Base-by-base conservation (phyloP, 2,888 invertebrate genomes). In the Netelia fuscicornis region DNA sequence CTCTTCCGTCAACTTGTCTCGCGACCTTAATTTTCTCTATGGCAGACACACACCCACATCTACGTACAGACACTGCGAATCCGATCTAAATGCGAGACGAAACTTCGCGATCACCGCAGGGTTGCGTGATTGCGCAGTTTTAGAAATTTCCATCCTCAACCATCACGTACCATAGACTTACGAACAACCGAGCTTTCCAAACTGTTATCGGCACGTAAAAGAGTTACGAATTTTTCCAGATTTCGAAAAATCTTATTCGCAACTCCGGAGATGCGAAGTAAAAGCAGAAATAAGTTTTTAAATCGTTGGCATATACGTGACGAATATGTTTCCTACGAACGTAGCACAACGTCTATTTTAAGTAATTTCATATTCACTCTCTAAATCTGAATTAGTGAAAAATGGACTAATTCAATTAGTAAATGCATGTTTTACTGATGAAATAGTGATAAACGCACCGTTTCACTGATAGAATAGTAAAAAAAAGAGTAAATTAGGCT, bases 1-100 rank as follows among this genome's bases (percentile, higher is more conserved):
- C 79, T 83, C 75, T 83, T 80, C 65, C 84, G 80, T 68, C 79
- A 85, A 85, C 83, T 85, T 83, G 85, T 76, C 83, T 80, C 67
- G 68, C 72, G 65, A 67, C 85, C 85, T 85, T 83, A 85, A 82
- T 83, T 85, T 70, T 67, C 67, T 48, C 79, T 68, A 76, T 83
- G 72, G 78, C 71, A 54, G 74, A 62, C 54, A 81, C 56, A 48
- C 48, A 48, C 2, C 13, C 48, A 0, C 48, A 48, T 13, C 10
- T 13, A 48, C 48, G 13, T 13, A 48, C 58, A 20, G 10, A 65
- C 54, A 83, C 83, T 83, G 68, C 80, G 72, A 80, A 72, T 76
- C 56, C 44, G 85, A 83, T 85, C 83, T 83, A 85, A 85, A 85
- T 85, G 75, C 85, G 60, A 68, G 83, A 76, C 56, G 67, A 52